Percentiles rank a stretch among this genome's conserved stretches.
phyloP scores from a whole-genome alignment of 2,888 invertebrate genomes.

The Steinernema hermaphroditum region DNA sequence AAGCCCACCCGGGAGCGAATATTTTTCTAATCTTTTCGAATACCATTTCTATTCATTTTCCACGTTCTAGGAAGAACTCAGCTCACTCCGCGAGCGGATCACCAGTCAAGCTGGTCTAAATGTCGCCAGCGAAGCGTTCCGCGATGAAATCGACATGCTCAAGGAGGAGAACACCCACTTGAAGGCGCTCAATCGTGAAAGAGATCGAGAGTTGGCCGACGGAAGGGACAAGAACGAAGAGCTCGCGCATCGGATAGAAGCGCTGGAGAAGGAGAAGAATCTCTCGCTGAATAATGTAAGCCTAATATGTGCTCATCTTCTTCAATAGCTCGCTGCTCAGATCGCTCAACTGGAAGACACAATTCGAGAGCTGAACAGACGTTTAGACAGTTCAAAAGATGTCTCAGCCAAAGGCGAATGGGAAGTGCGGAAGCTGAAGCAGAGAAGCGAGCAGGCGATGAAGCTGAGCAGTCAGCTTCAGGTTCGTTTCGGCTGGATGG shows the following conservation, averaged over 20 bases:
- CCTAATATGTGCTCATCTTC: not conserved
- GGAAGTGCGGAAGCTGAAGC: slow-evolving; percentile 59
- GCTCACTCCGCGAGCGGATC: slow-evolving; percentile 53
- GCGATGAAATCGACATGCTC: slow-evolving; percentile 63
- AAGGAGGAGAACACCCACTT: slow-evolving; percentile 62
- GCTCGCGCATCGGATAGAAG: slow-evolving; percentile 48
- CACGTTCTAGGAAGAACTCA: slow-evolving; percentile 54
- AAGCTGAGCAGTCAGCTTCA: slow-evolving; percentile 59
- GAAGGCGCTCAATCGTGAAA: slow-evolving; percentile 56
- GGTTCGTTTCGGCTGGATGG: slow-evolving; percentile 34
- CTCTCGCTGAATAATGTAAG: slow-evolving; percentile 53
- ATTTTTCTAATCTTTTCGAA: not conserved
- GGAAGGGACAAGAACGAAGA: slow-evolving; percentile 59
- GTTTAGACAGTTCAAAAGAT: slow-evolving; percentile 55
- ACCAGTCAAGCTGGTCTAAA: slow-evolving; percentile 53
- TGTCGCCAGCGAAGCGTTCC: slow-evolving; percentile 46
- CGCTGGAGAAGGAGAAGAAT: slow-evolving; percentile 55
- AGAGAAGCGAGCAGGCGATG: slow-evolving; percentile 63
- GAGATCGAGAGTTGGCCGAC: slow-evolving; percentile 63
- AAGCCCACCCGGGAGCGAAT: slow-evolving; percentile 58
- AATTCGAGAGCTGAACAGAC: slow-evolving; percentile 59
- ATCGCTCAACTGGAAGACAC: slow-evolving; percentile 62
- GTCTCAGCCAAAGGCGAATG: slow-evolving; percentile 51
- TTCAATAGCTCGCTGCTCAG: slow-evolving; percentile 37
- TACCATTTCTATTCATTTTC: not conserved